Conservation (phyloP, 2,888 invertebrate species). For the Lasioglossum marginatum region DNA sequence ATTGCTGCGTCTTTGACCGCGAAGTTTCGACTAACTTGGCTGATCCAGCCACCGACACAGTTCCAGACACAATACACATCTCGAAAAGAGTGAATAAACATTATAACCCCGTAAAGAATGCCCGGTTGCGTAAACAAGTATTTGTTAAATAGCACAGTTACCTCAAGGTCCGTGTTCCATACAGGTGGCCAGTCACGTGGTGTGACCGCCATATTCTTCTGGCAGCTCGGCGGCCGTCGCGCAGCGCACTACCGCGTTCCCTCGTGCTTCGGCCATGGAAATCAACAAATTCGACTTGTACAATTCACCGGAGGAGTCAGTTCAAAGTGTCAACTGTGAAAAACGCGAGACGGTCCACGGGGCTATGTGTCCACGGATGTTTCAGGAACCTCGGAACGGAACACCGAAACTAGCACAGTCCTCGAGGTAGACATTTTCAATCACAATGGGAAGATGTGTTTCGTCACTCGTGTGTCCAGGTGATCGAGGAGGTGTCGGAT, state of each 20-base stretch:
- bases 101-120: not conserved
- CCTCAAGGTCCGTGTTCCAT: slow-evolving; percentile 24
- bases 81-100: not conserved
- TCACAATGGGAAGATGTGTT: not conserved
- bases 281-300: not conserved
- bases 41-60: slow-evolving; percentile 47
- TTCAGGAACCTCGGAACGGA: not conserved
- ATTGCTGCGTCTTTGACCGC: slow-evolving; percentile 17
- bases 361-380: slow-evolving; percentile 12
- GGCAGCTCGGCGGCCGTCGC: slow-evolving; percentile 13
- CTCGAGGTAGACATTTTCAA: not conserved
- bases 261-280: not conserved
- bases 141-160: slow-evolving; percentile 1
- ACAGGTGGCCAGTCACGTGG: slow-evolving; percentile 44
- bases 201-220: slow-evolving; percentile 59
- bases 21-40: slow-evolving; percentile 64
- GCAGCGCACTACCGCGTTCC: not conserved
- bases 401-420: not conserved
- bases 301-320: not conserved
- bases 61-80: slow-evolving; percentile 37
- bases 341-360: not conserved
- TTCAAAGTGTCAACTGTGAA: not conserved
- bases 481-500: not conserved
- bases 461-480: not conserved
- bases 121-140: not conserved